Base-by-base conservation (phyloP, 2,113 vertebrate species). In the Arizona elegans region DNA sequence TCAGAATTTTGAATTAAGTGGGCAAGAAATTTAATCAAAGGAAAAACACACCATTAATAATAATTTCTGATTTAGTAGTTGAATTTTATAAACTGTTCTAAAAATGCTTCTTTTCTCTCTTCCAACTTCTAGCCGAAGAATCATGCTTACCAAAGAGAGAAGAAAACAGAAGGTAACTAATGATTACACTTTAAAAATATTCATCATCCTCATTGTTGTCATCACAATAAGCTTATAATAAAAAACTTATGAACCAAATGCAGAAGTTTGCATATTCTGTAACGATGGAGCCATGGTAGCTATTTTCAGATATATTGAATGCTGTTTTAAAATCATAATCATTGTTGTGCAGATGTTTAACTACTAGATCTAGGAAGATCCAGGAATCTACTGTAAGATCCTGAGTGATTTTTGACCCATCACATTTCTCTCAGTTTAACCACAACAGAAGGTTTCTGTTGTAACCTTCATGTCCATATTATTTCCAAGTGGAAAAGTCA, bases 151-250 rank as follows among this genome's bases (percentile, higher is more conserved):
- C 93, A 98, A 97, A 91, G 98, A 98, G 95, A 97, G 96, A 17
- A 99, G 97, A 96, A 99, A 98, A 92, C 99, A 99, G 95, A 98
- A 96, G 96, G 98, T 98, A 96, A 98, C 86, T 4, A 0, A 7
- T 90, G 81, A 38, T 93, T 92, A 92, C 85, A 90, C 65, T 50
- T 75, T 9, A 38, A 81, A 81, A 19, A 38, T 81, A 81, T 17
- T 75, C 6, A 75, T 38, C n/a, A 38, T 38, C 7, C 0, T 75
- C 70, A 33, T 19, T 33, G 15, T 65, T 12, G 11, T 65, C 62
- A 29, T 33, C n/a, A 38, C 13, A 75, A 33, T 75, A 38, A 17
- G 38, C 38, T 75, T 38, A 75, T 38, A 75, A 75, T 38, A 38
- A 75, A n/a, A 75, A 38, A 6, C 0, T 15, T 70, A 70, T 70